Conservation (phyloP, 1,140 invertebrate species). For the Camponotus floridanus region DNA sequence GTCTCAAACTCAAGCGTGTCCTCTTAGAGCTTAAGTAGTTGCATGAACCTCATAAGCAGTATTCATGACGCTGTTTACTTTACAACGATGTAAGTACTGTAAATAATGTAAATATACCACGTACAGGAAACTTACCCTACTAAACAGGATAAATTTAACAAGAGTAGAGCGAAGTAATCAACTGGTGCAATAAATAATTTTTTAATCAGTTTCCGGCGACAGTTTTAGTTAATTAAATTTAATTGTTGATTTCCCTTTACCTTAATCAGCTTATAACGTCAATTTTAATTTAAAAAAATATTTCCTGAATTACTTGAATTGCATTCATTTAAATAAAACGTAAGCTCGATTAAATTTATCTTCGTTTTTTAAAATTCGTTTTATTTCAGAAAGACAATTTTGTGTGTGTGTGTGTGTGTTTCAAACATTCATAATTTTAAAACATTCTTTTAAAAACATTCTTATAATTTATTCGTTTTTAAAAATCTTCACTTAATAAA, state of each 20-base stretch:
- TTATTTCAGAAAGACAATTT: not conserved
- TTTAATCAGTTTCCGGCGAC: conserved; percentile 23
- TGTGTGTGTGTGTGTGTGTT: no score
- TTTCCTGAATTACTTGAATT: not conserved
- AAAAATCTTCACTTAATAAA: not conserved
- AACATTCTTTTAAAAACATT: no score
- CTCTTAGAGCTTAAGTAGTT: conserved; percentile 54
- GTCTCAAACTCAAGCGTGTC: conserved; percentile 47
- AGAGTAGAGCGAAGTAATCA: not conserved
- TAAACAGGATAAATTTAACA: conserved; percentile 18
- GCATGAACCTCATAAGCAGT: conserved; percentile 45
- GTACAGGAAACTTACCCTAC: conserved; percentile 3
- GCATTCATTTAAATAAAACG: not conserved
- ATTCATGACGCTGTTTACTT: conserved; percentile 56
- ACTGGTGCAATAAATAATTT: conserved; percentile 24
- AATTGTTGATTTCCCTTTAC: not conserved
- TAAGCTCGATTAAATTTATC: not conserved
- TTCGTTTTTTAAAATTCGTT: not conserved
- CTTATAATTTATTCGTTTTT: not conserved
- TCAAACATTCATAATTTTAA: no score
- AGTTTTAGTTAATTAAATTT: conserved; percentile 2
- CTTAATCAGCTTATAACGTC: not conserved
- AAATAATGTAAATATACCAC: conserved; percentile 38
- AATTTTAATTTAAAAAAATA: not conserved
- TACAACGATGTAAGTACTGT: conserved; percentile 34